Evolutionary conservation across 2,888 invertebrate genomes (phyloP).

Genomic region (Gibbula magus): DNA sequence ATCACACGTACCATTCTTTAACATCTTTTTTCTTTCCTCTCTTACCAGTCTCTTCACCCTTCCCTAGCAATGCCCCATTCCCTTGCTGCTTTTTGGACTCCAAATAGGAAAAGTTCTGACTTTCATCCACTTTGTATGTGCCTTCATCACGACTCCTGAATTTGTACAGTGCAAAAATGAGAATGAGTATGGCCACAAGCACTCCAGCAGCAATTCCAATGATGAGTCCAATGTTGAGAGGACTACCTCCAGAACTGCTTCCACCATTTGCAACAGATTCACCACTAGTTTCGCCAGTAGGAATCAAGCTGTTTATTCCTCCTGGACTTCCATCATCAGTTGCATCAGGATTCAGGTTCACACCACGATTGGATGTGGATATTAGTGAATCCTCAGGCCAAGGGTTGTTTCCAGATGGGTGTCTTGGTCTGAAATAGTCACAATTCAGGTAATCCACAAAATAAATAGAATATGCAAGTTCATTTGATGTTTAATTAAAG

Average conservation of each 20-base stretch:
- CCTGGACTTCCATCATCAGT: not conserved
- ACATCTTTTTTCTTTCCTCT: slow-evolving; percentile 67
- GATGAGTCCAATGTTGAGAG: slow-evolving; percentile 78
- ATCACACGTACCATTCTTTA: slow-evolving; percentile 72
- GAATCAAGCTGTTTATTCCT: not conserved
- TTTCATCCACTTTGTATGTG: slow-evolving; percentile 94
- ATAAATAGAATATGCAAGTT: too few species aligned
- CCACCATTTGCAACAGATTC: slow-evolving; percentile 24
- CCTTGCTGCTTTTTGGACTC: slow-evolving; percentile 67
- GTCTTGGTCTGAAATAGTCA: slow-evolving; percentile 3
- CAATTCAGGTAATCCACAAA: too few species aligned
- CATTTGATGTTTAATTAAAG: too few species aligned
- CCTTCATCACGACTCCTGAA: slow-evolving; percentile 83
- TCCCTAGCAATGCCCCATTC: slow-evolving; percentile 61
- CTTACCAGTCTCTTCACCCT: slow-evolving; percentile 52
- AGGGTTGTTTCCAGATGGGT: not conserved
- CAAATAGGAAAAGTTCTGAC: slow-evolving; percentile 80
- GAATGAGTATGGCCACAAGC: slow-evolving; percentile 87
- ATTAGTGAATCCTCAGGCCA: not conserved
- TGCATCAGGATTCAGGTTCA: not conserved
- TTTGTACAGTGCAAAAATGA: slow-evolving; percentile 82
- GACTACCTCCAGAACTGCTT: slow-evolving; percentile 13
- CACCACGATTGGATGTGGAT: slow-evolving; percentile 11
- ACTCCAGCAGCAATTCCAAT: slow-evolving; percentile 93
- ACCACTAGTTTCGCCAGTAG: slow-evolving; percentile 32